phyloP scores from a whole-genome alignment of 2,797 vertebrate species.

The Eulemur coronatus region DNA sequence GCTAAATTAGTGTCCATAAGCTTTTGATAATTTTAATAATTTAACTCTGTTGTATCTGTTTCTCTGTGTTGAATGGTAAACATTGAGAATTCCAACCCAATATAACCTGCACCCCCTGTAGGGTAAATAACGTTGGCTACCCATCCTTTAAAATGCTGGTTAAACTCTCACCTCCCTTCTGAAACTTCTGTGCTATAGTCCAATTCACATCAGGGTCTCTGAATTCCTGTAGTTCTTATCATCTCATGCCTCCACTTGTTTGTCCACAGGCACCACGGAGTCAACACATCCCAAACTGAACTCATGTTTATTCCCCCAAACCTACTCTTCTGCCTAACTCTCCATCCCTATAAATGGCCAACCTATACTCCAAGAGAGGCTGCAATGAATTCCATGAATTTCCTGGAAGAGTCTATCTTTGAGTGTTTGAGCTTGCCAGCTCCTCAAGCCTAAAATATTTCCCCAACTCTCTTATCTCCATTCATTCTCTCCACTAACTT shows the following conservation, averaged over 20 bases:
- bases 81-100: neutral
- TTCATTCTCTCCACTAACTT: neutral
- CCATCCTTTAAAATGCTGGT: neutral
- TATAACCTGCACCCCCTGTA: neutral
- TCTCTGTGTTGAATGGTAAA: neutral
- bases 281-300: neutral
- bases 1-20: neutral
- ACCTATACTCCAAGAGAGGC: neutral
- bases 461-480: neutral
- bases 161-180: neutral
- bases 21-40: constrained; percentile 5
- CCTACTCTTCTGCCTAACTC: neutral
- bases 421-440: neutral
- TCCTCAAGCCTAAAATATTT: neutral
- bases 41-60: neutral
- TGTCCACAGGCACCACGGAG: neutral
- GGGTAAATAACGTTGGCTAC: neutral
- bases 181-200: neutral
- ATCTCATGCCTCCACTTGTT: neutral
- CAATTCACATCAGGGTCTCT: neutral
- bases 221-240: neutral
- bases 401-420: neutral
- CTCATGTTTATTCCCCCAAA: neutral
- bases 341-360: neutral
- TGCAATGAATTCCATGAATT: neutral